Base-by-base conservation (phyloP, 2,113 vertebrate genomes). In the Hemiscyllium ocellatum region DNA sequence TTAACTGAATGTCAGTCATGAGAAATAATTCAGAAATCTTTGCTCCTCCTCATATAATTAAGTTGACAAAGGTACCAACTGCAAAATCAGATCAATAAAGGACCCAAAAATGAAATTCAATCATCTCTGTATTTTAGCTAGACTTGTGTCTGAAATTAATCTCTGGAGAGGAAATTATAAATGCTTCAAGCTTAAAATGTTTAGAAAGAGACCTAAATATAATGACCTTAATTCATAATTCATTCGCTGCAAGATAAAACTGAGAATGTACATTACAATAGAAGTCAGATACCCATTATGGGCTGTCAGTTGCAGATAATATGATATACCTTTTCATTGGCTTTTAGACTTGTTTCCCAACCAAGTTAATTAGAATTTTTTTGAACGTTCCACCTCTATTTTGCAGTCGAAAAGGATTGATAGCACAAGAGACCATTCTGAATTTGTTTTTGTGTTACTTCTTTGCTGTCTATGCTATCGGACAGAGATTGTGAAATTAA, bases 171-270 rank as follows among this genome's bases (percentile, higher is more conserved):
- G 93, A 95, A 95, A 95, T 95, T 95, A 95, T 76, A 72, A 95
- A 95, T 95, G 94, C 94, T 95, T 72, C 94, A 95, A 50, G 94
- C 68, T 95, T 72, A 95, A 95, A 95, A 95, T 95, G 94, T 95
- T 95, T 95, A 95, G 94, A 95, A 95, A 95, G 94, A 95, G 94
- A 52, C 68, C 94, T 52, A 95, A 95, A 95, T 72, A 72, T 95
- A 95, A 95, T 95, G 94, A 95, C 94, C 94, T 47, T 95, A 95
- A 95, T 95, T 95, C 94, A 95, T 95, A 95, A 95, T 72, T 95
- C 42, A 95, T 95, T 95, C 69, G 12, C 69, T 95, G 68, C 94
- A 50, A 95, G 94, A 95, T 72, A 76, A 95, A 95, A 50, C 69
- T 76, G 94, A 72, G 70, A 95, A 76, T 52, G 68, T 95, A 52